These are phyloP conservation scores for Patella caerulea DNA, from an alignment of 2,888 invertebrate species.

Conservation along the genomic window DNA sequence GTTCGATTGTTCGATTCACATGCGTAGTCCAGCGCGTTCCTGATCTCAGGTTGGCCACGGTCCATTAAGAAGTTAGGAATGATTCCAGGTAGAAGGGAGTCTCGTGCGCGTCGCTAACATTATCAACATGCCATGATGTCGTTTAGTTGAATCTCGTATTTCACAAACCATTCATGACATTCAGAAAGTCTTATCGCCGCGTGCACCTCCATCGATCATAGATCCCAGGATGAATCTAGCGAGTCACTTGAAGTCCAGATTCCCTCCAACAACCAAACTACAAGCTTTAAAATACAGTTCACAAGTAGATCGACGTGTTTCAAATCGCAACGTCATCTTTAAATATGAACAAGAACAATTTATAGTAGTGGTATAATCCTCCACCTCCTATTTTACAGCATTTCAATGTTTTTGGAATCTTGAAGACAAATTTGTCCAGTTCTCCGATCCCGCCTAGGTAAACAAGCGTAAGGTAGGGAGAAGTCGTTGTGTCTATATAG, in stretches of 20 bases:
- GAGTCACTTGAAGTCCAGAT: background rate
- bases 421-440: conserved; percentile 24
- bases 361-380: conserved; percentile 23
- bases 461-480: conserved; percentile 12
- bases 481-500: conserved; percentile 16
- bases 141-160: background rate
- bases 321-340: conserved; percentile 18
- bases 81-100: background rate
- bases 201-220: conserved; percentile 19
- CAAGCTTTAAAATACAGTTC: conserved; percentile 26
- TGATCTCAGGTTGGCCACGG: no score
- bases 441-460: conserved; percentile 14
- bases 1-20: no score
- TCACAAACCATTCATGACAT: background rate
- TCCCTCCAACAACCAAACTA: conserved; percentile 12
- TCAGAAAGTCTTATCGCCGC: conserved; percentile 14
- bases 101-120: background rate
- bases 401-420: conserved; percentile 26
- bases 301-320: conserved; percentile 21
- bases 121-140: background rate
- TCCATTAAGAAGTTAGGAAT: background rate
- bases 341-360: conserved; percentile 26
- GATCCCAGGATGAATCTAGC: background rate
- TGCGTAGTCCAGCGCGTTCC: no score
- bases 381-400: conserved; percentile 27